Evolutionary conservation across 2,888 invertebrate species (phyloP).

Genomic region (Tipula helvola): DNA sequence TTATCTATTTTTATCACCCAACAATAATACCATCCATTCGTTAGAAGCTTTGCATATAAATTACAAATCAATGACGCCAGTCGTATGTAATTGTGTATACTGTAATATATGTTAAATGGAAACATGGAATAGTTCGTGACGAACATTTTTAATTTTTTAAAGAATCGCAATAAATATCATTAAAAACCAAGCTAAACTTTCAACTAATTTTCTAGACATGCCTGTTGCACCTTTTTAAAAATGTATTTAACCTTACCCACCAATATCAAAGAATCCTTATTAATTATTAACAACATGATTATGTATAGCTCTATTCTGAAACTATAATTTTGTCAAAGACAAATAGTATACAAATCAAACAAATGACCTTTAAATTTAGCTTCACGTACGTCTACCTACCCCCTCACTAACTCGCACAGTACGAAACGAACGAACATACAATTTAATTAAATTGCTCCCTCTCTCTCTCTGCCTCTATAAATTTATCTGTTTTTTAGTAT

Average conservation of each 20-base stretch:
- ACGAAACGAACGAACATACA: neutral
- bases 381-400: neutral
- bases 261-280: no score
- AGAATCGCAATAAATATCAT: no score
- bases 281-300: no score
- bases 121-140: neutral
- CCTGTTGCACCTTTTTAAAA: neutral
- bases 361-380: neutral
- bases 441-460: neutral
- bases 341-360: neutral
- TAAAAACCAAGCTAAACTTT: neutral
- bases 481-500: no score
- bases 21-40: neutral
- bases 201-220: neutral
- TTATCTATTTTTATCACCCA: neutral
- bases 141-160: neutral
- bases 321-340: no score
- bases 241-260: no score
- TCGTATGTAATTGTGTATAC: neutral
- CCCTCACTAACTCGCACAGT: neutral
- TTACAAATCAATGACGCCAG: neutral
- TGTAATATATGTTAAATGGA: neutral
- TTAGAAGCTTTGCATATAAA: neutral
- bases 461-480: no score
- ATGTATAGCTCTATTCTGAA: no score